Base-by-base conservation (phyloP, 2,888 invertebrate species). In the Rhagium mordax region DNA sequence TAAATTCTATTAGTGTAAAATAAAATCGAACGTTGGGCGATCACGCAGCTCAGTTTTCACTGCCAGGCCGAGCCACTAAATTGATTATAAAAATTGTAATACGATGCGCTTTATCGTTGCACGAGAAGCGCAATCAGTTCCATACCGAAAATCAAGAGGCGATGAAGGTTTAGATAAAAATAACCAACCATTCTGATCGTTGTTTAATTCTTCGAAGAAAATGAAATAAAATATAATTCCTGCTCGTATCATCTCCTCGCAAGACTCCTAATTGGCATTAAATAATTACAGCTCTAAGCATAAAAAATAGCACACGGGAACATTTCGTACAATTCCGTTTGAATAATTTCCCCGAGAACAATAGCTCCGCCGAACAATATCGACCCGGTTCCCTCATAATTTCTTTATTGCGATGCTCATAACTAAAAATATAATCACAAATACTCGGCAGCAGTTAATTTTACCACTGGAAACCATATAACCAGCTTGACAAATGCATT, bases 401-500 rank as follows among this genome's bases (percentile, higher is more conserved):
- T 33, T 33, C 33, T 33, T 33, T 33, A 33, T 10, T 33, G 33
- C 33, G 13, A 33, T 33, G 33, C 10, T 13, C 13, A 33, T 33
- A 33, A 33, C 33, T 33, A 33, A 33, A 33, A 33, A 33, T 33
- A 33, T 33, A 33, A 33, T 8, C 10, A 33, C 10, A 33, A 33
- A 33, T 33, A 33, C 33, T 3, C 33, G n/a, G 33, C 13, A 33
- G 33, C 13, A 33, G 33, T 33, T 33, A 33, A 33, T 33, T 33
- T 33, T 1, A 33, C 33, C 33, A 33, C 10, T 33, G 33, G 47
- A 57, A 72, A 61, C 65, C 71, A 66, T 66, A 65, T 74, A 69
- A 71, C 70, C 60, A 64, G 65, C 60, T 74, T 74, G 71, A 74
- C 74, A 71, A 74, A 74, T 74, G 74, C 71, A 68, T 60, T 57